phyloP scores from a whole-genome alignment of 2,797 vertebrate genomes.

The Platyrinchus mystaceus region DNA sequence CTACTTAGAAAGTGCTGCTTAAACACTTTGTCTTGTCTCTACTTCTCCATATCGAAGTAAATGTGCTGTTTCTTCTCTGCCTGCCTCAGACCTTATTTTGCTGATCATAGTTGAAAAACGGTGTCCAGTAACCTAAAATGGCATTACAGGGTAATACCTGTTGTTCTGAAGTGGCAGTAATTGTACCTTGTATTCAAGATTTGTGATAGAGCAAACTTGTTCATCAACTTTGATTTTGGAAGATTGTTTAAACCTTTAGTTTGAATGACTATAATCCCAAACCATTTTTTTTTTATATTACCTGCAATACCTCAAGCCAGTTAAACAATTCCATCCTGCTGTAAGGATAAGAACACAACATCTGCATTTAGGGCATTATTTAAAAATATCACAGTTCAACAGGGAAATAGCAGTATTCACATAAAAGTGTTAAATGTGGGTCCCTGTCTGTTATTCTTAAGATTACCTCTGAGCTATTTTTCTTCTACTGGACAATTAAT shows the following conservation, averaged over 20 bases:
- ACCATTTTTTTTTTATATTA: neutral
- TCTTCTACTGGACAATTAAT: neutral
- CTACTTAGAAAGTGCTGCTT: constrained; percentile 21
- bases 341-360: neutral
- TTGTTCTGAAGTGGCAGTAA: neutral
- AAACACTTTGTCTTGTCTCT: neutral
- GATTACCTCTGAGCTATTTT: neutral
- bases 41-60: neutral
- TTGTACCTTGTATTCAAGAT: neutral
- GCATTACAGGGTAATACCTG: neutral
- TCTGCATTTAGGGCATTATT: neutral
- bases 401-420: neutral
- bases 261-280: neutral
- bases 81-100: constrained; percentile 6
- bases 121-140: neutral
- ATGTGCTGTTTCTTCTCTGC: neutral
- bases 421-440: neutral
- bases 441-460: neutral
- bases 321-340: neutral
- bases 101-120: neutral
- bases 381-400: neutral
- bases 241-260: neutral
- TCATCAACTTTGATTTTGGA: neutral
- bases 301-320: neutral
- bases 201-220: neutral